Base-by-base conservation (phyloP, 2,888 invertebrate genomes). In the Ceriagrion tenellum region DNA sequence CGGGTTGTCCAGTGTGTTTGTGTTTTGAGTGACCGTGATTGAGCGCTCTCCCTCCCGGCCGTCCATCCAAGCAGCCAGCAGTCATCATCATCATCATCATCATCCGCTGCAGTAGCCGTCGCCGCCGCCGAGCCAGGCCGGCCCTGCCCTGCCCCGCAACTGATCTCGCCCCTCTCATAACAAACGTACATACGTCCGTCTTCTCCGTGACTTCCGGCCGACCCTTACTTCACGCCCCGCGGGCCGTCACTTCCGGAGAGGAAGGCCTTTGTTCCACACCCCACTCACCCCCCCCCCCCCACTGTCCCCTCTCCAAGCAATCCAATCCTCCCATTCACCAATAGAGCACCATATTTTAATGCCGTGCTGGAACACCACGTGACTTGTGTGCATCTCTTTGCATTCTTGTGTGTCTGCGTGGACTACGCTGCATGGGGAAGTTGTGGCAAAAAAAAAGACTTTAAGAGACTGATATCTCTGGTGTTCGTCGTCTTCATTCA, bases 201-300 rank as follows among this genome's bases (percentile, higher is more conserved):
- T 93, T 69, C 47, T 55, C 93, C 63, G 93, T 69, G 59, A 93
- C 69, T 93, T 93, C 93, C 93, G 93, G 93, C 35, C 93, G 16
- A 16, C 56, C 56, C 59, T 23, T 59, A 30, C 91, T 91, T 91
- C 91, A 91, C 91, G 91, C 91, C 91, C 63, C 40, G 35, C 63
- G 47, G 93, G 16, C 91, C 63, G 40, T 91, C 69, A n/a, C 69
- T 69, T 69, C 69, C 69, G 93, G 59, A 81, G 55, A 93, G 93
- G n/a, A 93, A 47, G 69, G n/a, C 40, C 93, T 26, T 81, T 81
- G 81, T 81, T 18, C 35, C 12, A 69, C 69, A 23, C 81, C 13
- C 35, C 30, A 35, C 30, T 35, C 16, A 35, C 81, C 81, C 16
- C 13, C n/a, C n/a, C 10, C 74, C n/a, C n/a, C n/a, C 30, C 8